These are phyloP conservation scores for Beris morrisii DNA, from an alignment of 2,888 invertebrate species.

Conservation along the genomic window DNA sequence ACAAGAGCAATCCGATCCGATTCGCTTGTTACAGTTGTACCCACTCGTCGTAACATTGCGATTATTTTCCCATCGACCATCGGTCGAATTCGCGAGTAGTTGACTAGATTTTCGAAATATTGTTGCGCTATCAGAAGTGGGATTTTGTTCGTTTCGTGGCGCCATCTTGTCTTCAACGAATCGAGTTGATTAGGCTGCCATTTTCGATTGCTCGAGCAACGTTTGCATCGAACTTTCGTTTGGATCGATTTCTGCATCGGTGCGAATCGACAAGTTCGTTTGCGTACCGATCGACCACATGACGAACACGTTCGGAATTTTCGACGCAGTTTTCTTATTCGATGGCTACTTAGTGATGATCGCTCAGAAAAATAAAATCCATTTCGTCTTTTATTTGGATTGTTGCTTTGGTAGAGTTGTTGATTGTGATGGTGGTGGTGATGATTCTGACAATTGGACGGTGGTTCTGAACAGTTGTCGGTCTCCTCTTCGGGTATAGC, in stretches of 20 bases:
- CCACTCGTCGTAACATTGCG: constrained; percentile 52
- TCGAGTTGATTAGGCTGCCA: no score
- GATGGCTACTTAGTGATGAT: constrained; percentile 31
- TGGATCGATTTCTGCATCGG: constrained; percentile 11
- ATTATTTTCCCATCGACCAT: constrained; percentile 53
- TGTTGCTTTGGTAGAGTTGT: no score
- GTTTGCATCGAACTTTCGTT: neutral
- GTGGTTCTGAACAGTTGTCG: constrained; percentile 8
- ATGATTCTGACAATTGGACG: neutral
- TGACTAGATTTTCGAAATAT: neutral
- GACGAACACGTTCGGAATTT: constrained; percentile 44
- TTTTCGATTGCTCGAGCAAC: neutral
- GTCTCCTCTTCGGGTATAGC: constrained; percentile 33
- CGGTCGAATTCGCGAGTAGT: constrained; percentile 40
- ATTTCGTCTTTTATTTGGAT: constrained; percentile 34
- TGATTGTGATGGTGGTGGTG: neutral
- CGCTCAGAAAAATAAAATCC: constrained; percentile 41
- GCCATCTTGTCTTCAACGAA: no score
- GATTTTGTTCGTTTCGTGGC: neutral
- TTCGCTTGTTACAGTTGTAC: constrained; percentile 51
- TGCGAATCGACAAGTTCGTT: neutral
- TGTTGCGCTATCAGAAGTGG: neutral
- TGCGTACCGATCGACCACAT: constrained; percentile 42
- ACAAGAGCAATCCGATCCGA: neutral
- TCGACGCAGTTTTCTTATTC: constrained; percentile 43